Evolutionary conservation across 2,797 vertebrate genomes (phyloP), one percentile per base, ranked within the genome.

Genomic region (Hemibagrus guttatus): DNA sequence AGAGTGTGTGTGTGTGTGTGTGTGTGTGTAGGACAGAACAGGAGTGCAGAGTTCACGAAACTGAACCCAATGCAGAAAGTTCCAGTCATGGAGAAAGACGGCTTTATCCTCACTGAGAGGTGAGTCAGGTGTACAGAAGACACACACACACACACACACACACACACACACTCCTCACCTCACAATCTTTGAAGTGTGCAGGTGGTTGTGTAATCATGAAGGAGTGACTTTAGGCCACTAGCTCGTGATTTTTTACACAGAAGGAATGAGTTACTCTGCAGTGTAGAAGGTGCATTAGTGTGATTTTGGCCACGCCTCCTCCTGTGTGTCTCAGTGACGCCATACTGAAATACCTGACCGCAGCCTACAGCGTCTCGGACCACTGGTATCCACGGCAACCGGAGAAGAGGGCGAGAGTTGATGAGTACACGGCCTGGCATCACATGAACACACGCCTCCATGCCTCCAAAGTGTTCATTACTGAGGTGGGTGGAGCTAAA

Each of bases 341-440:
- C 82, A 96, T 96, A 86, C 14, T 96, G 71, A 96, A 96, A 85
- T 95, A 96, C 90, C 88, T 96, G 87, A 89, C 86, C 16, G 92
- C 84, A 28, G 92, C 84, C 49, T 92, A 92, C 16, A 17, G 89
- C 0, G 74, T 93, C 42, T 92, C 94, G 0, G 93, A 93, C 7
- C 93, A 95, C 93, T 96, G 95, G 95, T 96, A 96, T 91, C 95
- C 95, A 76, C 82, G 69, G 56, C 91, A 95, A 59, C 91, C 91
- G 0, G 89, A 94, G 88, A 91, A 89, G 58, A 91, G 94, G 78
- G 95, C 95, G 7, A 86, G 91, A 46, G 95, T 96, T 71, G 94
- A 96, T 1, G 95, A 96, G 74, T 96, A 96, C 92, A 93, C 90
- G 0, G 94, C 95, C 21, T 96, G 95, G 95, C 95, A 96, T 84